Evolutionary conservation across 2,797 vertebrate species (phyloP).

Genomic region (Enoplosus armatus): DNA sequence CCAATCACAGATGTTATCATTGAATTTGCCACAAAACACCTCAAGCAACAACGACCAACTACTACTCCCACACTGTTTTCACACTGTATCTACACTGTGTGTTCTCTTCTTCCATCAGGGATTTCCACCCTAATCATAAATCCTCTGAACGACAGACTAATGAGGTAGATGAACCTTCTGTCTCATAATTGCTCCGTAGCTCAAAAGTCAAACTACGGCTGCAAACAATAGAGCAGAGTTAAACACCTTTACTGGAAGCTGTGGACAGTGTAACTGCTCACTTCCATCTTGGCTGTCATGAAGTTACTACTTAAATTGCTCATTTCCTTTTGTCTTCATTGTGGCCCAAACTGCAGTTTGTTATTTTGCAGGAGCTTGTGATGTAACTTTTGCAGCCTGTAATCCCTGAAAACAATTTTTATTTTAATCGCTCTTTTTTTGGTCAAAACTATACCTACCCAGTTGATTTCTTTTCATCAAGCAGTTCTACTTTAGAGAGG

Average conservation of each 20-base stretch:
- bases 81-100: neutral
- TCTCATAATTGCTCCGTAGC: neutral
- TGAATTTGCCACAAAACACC: slow-evolving; percentile 14
- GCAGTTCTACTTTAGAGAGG: neutral
- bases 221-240: neutral
- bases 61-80: slow-evolving; percentile 3
- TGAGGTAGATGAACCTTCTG: neutral
- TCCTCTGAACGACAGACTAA: neutral
- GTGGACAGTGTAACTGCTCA: neutral
- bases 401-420: neutral
- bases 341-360: neutral
- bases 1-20: slow-evolving; percentile 16
- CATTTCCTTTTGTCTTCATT: neutral
- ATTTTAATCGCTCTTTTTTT: neutral
- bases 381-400: neutral
- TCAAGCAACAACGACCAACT: neutral
- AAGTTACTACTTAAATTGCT: neutral
- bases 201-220: neutral
- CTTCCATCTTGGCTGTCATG: neutral
- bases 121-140: neutral
- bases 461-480: neutral
- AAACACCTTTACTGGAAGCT: neutral
- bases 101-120: neutral
- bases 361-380: neutral
- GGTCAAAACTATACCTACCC: neutral